Evolutionary conservation across 1,140 invertebrate species (phyloP), one percentile per base, ranked within the genome.

Genomic region (Drosophila jambulina): DNA sequence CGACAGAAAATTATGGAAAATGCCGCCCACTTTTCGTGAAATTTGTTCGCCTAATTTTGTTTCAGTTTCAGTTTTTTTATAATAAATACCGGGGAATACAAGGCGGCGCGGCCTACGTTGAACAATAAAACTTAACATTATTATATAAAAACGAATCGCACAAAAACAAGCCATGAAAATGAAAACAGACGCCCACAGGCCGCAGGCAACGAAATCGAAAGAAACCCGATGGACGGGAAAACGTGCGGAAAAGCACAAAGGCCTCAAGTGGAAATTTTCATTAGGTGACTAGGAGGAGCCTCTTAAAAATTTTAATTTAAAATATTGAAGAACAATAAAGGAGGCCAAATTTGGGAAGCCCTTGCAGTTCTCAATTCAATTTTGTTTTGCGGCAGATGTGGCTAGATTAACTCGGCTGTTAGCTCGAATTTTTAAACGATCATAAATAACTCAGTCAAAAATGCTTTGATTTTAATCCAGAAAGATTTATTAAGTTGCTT

Each of bases 141-240:
- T 77, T 78, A 78, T 71, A 78, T 78, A 78, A 78, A 78, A 78
- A 58, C 53, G 43, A 57, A 56, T 63, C 23, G 51, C 42, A 38
- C 23, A 38, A 57, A 60, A 77, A 77, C 51, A 76, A 67, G 72
- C 19, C 51, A 76, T 71, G 54, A 36, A 78, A 71, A 63, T 72
- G 45, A 78, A 78, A 79, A 62, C 75, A 78, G 45, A 63, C 76
- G 76, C 75, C 75, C 75, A 78, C 76, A 62, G 68, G 17, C 13
- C 2, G 19, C 29, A 23, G 67, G 68, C 64, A 57, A 9, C 46
- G 17, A 27, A 48, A 48, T 46, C 43, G 7, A 42, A 42, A 13
- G 27, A 42, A 42, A 56, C 36, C 42, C 40, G 27, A 51, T 34
- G 12, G 17, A 19, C n/a, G 54, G 53, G 64, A 78, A 78, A 78